Evolutionary conservation across 2,888 invertebrate genomes (phyloP), one percentile per base, ranked within the genome.

Genomic region (Acanthosepion pharaonis): DNA sequence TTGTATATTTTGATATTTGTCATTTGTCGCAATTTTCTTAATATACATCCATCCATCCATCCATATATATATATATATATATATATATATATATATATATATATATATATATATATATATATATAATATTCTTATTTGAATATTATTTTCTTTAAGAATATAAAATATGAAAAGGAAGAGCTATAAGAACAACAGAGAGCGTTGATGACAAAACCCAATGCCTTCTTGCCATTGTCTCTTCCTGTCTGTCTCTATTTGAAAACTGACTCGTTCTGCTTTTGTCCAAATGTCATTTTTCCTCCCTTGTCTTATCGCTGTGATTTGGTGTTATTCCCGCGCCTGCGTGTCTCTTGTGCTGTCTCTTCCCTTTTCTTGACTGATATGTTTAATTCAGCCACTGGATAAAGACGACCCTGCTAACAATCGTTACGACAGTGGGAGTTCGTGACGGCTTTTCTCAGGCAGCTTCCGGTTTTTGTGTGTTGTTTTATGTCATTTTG

Each of bases 401-500:
- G 78, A 78, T 78, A 78, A 78, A n/a, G n/a, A 78, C 78, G 78
- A 78, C 78, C 78, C 9, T 0, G 18, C n/a, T 78, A 78, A 78
- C 78, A 78, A 78, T 78, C 78, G 78, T 33, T n/a, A 33, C 78
- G 78, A 78, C n/a, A 33, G n/a, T 78, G n/a, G n/a, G n/a, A 78
- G n/a, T 78, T 78, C 78, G 78, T 78, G 78, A 78, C 78, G 78
- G n/a, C 78, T n/a, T 78, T 78, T 78, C 18, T 78, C 78, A 33
- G 78, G 18, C n/a, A n/a, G 78, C 18, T 78, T 78, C 78, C 78
- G 78, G 78, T 78, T 78, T 78, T 78, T 78, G 78, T 78, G n/a
- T n/a, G n/a, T n/a, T n/a, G 78, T 78, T 78, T n/a, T 78, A n/a
- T 78, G 78, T 78, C 78, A n/a, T n/a, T 78, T 78, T n/a, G 78